Conservation (phyloP, 2,797 vertebrate species). For the Mycteria americana region DNA sequence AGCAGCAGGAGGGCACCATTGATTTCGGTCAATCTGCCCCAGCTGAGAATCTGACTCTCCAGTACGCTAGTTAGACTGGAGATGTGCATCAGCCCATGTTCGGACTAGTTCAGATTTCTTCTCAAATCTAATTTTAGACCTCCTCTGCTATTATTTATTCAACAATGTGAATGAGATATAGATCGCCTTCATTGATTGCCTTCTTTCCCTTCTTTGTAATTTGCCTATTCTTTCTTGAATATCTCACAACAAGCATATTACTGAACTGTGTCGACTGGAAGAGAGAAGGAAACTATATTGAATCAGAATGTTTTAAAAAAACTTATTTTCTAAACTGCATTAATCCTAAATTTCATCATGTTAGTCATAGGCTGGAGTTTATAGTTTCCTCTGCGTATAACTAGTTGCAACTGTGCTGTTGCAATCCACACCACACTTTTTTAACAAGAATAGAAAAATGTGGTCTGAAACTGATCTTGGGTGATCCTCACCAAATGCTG, state of each 20-base stretch:
- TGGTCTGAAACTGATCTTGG: neutral
- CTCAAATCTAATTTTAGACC: constrained; percentile 47
- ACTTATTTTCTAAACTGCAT: neutral
- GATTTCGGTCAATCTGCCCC: neutral
- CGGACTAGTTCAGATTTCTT: neutral
- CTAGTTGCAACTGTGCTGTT: neutral
- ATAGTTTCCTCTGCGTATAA: neutral
- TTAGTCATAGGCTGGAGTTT: neutral
- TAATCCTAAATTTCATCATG: neutral
- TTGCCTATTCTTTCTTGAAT: neutral
- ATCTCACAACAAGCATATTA: neutral
- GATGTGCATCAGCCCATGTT: neutral
- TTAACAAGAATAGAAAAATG: neutral
- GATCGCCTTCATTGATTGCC: neutral
- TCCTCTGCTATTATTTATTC: constrained; percentile 49
- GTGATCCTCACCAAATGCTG: neutral
- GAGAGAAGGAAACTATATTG: neutral
- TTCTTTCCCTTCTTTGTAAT: neutral
- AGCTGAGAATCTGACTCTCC: neutral
- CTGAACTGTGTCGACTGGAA: neutral
- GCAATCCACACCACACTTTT: neutral
- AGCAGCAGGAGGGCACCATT: neutral
- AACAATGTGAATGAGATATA: constrained; percentile 48
- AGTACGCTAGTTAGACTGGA: neutral
- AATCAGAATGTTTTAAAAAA: neutral